phyloP scores from a whole-genome alignment of 1,140 invertebrate species.

The Prorops nasuta region DNA sequence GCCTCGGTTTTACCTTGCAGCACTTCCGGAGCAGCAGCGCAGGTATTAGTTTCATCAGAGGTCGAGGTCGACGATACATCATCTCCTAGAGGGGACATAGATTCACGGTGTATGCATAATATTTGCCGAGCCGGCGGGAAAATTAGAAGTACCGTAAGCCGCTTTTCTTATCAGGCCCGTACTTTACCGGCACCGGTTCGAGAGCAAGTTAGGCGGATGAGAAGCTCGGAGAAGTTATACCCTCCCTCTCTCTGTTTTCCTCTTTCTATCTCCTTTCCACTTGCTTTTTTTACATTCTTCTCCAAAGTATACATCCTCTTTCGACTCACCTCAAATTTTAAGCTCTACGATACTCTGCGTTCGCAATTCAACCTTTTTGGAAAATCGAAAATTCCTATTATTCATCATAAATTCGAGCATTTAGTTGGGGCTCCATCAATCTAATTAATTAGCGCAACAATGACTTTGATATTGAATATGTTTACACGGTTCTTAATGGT shows the following conservation, averaged over 20 bases:
- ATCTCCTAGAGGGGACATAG: slow-evolving; percentile 43
- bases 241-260: slow-evolving; percentile 3
- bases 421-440: no score
- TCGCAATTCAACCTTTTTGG: no score
- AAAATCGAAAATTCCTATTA: no score
- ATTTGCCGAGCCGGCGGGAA: slow-evolving; percentile 50
- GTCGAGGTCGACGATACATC: slow-evolving; percentile 50
- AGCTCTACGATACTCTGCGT: neutral
- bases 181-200: slow-evolving; percentile 30
- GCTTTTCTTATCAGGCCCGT: slow-evolving; percentile 49
- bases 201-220: neutral
- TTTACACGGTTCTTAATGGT: no score
- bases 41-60: slow-evolving; percentile 43
- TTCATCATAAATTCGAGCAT: no score
- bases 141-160: slow-evolving; percentile 51
- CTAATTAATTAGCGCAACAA: no score
- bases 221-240: slow-evolving; percentile 2
- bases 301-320: neutral
- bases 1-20: no score
- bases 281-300: no score
- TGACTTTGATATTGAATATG: no score
- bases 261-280: neutral
- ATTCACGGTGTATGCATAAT: slow-evolving; percentile 52
- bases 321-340: neutral
- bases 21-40: no score